Conservation (phyloP, 2,797 vertebrate genomes). For the Chaunax sp. region DNA sequence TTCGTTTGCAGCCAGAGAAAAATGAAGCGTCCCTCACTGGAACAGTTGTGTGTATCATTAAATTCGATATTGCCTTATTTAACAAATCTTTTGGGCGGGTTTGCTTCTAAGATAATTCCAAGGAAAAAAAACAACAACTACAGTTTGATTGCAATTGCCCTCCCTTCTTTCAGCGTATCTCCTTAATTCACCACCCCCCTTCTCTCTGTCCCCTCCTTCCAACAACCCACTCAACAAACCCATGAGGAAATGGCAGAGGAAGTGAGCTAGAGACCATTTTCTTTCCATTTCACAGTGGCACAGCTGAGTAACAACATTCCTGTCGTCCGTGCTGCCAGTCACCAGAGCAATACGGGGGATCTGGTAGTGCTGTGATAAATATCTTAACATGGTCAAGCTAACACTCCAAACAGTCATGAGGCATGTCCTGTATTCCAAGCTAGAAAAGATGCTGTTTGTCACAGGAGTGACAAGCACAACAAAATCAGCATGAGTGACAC, state of each 20-base stretch:
- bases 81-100: conserved; percentile 1
- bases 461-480: conserved; percentile 27
- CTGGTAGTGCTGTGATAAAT: conserved; percentile 32
- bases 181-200: conserved; percentile 2
- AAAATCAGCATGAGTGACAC: conserved; percentile 8
- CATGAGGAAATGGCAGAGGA: conserved; percentile 83
- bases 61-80: conserved; percentile 16
- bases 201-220: conserved; percentile 33
- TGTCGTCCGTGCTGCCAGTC: conserved; percentile 47
- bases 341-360: conserved; percentile 20
- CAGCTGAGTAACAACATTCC: conserved; percentile 41
- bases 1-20: conserved; percentile 40
- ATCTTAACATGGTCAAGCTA: conserved; percentile 34
- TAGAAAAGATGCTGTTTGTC: conserved; percentile 20
- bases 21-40: not conserved
- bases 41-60: conserved; percentile 1
- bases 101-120: conserved; percentile 9
- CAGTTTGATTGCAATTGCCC: conserved; percentile 21
- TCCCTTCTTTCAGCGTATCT: conserved; percentile 5
- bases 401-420: conserved; percentile 32
- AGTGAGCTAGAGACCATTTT: conserved; percentile 72
- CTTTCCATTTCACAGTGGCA: conserved; percentile 77
- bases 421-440: conserved; percentile 11
- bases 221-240: conserved; percentile 54
- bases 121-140: conserved; percentile 26